A percentile compares a stretch with the other conserved stretches of the same genome.
phyloP scores from a whole-genome alignment of 2,888 invertebrate species.

The Mycogona germanica region DNA sequence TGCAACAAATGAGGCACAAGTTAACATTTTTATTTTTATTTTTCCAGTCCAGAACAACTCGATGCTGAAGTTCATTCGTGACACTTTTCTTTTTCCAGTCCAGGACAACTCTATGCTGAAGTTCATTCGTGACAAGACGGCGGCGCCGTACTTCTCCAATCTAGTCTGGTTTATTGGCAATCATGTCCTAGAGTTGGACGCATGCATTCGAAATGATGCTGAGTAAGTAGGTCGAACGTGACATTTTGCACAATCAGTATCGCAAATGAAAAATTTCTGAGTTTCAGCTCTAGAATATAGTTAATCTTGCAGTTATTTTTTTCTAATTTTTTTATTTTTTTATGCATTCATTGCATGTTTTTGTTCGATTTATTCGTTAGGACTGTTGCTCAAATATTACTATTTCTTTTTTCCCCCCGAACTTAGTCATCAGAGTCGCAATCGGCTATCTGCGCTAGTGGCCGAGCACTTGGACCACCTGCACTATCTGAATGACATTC shows the following conservation, averaged over 20 bases:
- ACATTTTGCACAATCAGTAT: background rate
- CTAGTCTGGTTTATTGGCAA: conserved; percentile 98
- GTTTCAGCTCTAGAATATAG: background rate
- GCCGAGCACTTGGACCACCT: conserved; percentile 96
- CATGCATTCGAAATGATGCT: conserved; percentile 86
- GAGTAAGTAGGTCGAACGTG: conserved; percentile 56
- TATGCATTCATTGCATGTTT: no score
- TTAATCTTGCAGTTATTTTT: no score
- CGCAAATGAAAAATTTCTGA: no score
- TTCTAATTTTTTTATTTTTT: no score
- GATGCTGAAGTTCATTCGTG: background rate
- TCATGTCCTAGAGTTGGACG: conserved; percentile 89
- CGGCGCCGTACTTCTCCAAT: conserved; percentile 96
- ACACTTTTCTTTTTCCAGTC: conserved; percentile 45
- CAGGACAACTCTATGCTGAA: conserved; percentile 89
- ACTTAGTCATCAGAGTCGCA: conserved; percentile 83
- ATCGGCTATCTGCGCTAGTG: conserved; percentile 80
- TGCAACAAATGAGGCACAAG: no score
- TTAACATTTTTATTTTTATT: no score
- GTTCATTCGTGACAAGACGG: conserved; percentile 91
- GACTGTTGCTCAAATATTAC: background rate
- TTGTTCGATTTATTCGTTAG: background rate
- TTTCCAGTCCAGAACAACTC: no score
- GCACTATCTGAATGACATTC: conserved; percentile 93
- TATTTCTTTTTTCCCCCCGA: conserved; percentile 35